Evolutionary conservation across 2,888 invertebrate species (phyloP).

Genomic region (Myopa testacea): DNA sequence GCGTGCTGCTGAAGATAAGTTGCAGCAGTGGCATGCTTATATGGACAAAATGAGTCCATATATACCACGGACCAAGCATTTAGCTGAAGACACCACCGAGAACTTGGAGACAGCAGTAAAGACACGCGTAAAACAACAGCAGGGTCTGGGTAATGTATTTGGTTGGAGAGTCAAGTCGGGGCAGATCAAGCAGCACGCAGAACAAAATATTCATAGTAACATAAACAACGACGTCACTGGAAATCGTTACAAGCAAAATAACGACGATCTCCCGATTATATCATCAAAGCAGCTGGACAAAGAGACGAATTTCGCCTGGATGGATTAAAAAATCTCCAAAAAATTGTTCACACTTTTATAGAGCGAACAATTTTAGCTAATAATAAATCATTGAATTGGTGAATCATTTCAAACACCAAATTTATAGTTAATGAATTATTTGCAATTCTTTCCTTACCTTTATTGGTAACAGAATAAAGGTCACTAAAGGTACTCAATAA

Average conservation of each 20-base stretch:
- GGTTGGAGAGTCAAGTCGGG: constrained; percentile 54
- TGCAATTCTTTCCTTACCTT: too few relatives aligned
- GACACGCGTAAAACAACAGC: constrained; percentile 46
- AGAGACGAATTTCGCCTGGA: constrained; percentile 63
- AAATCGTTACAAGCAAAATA: constrained; percentile 57
- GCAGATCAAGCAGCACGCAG: constrained; percentile 47
- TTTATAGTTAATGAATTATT: too few relatives aligned
- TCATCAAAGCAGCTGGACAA: constrained; percentile 54
- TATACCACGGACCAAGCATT: constrained; percentile 37
- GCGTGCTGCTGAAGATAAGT: constrained; percentile 64
- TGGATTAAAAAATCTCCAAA: constrained; percentile 52
- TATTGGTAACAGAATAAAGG: too few relatives aligned
- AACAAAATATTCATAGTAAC: constrained; percentile 41
- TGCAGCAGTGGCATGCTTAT: constrained; percentile 65
- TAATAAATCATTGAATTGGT: too few relatives aligned
- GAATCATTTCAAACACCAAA: too few relatives aligned
- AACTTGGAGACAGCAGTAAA: constrained; percentile 49
- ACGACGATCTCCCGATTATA: constrained; percentile 56
- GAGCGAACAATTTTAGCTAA: too few relatives aligned
- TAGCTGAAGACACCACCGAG: constrained; percentile 42
- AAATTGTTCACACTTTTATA: background rate
- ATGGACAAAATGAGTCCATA: constrained; percentile 59
- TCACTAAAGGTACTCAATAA: too few relatives aligned
- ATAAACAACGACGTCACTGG: constrained; percentile 41
- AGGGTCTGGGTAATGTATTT: constrained; percentile 52